Percentiles rank a stretch among this genome's conserved stretches.
These are phyloP conservation scores for Geodia barretti DNA, from an alignment of 37 sponge, comb jelly and placozoan species.

Conservation along the genomic window DNA sequence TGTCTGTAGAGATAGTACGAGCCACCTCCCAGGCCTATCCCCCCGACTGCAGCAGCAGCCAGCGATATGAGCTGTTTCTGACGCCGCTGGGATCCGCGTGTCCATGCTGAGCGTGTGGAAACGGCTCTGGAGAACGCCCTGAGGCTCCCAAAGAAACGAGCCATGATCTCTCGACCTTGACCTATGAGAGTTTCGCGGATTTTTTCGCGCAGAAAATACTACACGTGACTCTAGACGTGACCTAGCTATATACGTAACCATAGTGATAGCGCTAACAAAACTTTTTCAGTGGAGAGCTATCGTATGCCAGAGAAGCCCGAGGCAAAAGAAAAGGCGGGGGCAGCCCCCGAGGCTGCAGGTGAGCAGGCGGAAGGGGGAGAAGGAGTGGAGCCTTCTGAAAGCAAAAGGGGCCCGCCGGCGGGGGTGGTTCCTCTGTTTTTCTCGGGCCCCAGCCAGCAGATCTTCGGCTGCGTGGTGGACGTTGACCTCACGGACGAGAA, in stretches of 20 bases:
- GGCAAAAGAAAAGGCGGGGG: not conserved
- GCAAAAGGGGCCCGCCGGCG: constrained; percentile 39
- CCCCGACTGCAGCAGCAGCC: not conserved
- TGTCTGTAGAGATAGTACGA: too few relatives aligned
- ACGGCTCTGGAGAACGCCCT: too few relatives aligned
- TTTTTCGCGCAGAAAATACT: too few relatives aligned
- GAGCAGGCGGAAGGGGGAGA: not conserved
- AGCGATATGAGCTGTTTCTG: not conserved
- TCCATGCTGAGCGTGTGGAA: not conserved
- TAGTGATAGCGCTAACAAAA: not conserved
- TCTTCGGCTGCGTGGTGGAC: constrained; percentile 83
- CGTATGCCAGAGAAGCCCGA: not conserved
- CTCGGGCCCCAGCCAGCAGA: constrained; percentile 77
- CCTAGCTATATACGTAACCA: not conserved
- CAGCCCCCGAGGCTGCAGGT: not conserved
- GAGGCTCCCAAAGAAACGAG: too few relatives aligned
- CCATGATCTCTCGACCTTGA: too few relatives aligned
- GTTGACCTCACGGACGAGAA: constrained; percentile 79
- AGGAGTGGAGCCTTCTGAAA: not conserved
- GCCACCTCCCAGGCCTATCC: constrained; percentile 11
- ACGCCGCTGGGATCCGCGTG: too few relatives aligned
- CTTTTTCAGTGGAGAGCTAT: too few relatives aligned
- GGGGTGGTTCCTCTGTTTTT: constrained; percentile 83
- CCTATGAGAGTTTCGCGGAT: too few relatives aligned
- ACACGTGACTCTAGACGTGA: not conserved